These are phyloP conservation scores for Nannoperca obscura DNA, from an alignment of 2,797 vertebrate species.

Conservation along the genomic window DNA sequence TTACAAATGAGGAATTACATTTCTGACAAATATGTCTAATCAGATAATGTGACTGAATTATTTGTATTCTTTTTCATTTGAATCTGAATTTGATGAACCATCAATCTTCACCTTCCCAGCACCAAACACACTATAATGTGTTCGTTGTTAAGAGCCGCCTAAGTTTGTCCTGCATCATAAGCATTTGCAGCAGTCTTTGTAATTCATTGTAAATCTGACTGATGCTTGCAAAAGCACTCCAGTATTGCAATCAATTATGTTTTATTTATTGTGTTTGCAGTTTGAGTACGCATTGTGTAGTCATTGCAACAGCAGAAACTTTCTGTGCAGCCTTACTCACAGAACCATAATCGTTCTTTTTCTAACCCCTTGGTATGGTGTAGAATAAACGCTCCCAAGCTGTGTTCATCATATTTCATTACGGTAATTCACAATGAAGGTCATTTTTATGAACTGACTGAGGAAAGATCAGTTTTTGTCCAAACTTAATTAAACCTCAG, in stretches of 20 bases:
- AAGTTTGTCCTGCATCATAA: conserved; percentile 63
- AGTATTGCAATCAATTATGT: conserved; percentile 79
- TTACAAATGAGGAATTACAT: conserved; percentile 31
- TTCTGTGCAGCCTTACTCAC: conserved; percentile 50
- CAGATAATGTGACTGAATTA: conserved; percentile 3
- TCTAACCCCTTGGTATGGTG: conserved; percentile 10
- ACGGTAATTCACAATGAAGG: conserved; percentile 79
- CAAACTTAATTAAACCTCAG: conserved; percentile 81
- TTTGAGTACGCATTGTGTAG: conserved; percentile 58
- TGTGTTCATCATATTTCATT: conserved; percentile 80
- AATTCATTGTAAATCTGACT: conserved; percentile 83
- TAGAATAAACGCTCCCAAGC: conserved; percentile 54
- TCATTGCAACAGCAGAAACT: conserved; percentile 59
- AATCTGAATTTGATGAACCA: conserved; percentile 49
- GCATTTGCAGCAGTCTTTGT: conserved; percentile 72
- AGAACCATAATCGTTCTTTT: conserved; percentile 53
- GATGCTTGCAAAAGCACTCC: conserved; percentile 76
- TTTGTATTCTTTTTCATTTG: conserved; percentile 23
- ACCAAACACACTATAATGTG: conserved; percentile 46
- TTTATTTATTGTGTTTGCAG: conserved; percentile 81
- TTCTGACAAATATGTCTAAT: conserved; percentile 33
- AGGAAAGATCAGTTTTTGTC: conserved; percentile 73
- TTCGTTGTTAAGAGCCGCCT: conserved; percentile 58
- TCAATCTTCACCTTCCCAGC: conserved; percentile 50
- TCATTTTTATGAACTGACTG: conserved; percentile 81